Base-by-base conservation (phyloP, 2,797 vertebrate species). In the Avahi laniger region DNA sequence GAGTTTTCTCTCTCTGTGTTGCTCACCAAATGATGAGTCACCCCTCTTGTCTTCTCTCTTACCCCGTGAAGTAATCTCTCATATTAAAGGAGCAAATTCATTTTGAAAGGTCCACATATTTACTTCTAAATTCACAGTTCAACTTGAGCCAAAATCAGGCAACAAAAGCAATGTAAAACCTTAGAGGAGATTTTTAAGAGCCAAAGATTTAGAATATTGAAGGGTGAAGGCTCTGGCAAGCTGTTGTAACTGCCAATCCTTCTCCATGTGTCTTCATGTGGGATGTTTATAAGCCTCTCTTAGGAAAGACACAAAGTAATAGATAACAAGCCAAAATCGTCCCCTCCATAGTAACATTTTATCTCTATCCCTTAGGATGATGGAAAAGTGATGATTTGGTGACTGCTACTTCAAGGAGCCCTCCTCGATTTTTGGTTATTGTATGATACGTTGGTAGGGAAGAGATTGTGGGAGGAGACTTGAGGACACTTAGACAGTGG, bases 121-220 rank as follows among this genome's bases (percentile, higher is more conserved):
- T 93, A 70, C 43, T 59, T 89, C 38, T 85, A 83, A 83, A 81
- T 94, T 91, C 35, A 61, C 17, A 95, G 67, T 48, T 95, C 78
- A 83, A 76, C 22, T 26, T 63, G 38, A 94, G 41, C 11, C 41
- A 72, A 61, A 57, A 38, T 8, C 78, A 69, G 85, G 38, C 43
- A 24, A 81, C 18, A 75, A 73, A 80, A 48, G 70, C 41, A 82
- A 78, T 70, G 35, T 35, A 82, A 50, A 52, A 79, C 52, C 50
- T 50, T 10, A 78, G 52, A 72, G 69, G 48, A 82, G 67, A 43
- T 84, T 87, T 84, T 80, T 75, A 89, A 95, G 79, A 76, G n/a
- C 24, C 69, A 76, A 17, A 70, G 80, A 14, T 50, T 63, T 35
- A 57, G 90, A 85, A 30, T 35, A 22, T 10, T 80, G 5, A 18